Conservation (phyloP, 2,888 invertebrate species). For the Pseudeuparius sepicola region DNA sequence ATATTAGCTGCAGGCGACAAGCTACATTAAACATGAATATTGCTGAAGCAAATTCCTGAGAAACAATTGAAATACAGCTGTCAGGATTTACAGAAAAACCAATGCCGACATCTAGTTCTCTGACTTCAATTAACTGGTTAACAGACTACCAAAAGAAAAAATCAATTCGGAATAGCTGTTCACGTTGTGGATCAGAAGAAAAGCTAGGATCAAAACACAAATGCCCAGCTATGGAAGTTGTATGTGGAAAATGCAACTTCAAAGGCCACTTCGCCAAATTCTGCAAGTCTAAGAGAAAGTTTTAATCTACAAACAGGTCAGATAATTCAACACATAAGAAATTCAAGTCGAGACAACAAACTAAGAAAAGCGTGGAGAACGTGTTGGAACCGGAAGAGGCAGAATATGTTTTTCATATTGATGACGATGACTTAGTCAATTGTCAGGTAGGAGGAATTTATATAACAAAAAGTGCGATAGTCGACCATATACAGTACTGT, state of each 20-base stretch:
- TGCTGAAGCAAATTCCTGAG: constrained; percentile 19
- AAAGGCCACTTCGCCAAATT: constrained; percentile 22
- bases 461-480: too few relatives aligned
- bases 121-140: constrained; percentile 7
- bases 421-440: constrained; percentile 11
- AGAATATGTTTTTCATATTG: constrained; percentile 16
- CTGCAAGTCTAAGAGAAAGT: constrained; percentile 16
- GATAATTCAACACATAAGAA: constrained; percentile 1
- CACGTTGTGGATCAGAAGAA: too few relatives aligned
- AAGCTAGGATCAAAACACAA: too few relatives aligned
- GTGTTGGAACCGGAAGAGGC: constrained; percentile 1
- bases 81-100: constrained; percentile 12
- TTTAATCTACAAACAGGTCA: neutral
- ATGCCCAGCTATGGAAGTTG: too few relatives aligned
- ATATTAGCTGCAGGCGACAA: constrained; percentile 16
- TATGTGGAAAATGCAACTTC: too few relatives aligned
- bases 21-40: constrained; percentile 19
- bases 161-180: too few relatives aligned
- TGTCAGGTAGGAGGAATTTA: constrained; percentile 20
- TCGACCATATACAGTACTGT: too few relatives aligned
- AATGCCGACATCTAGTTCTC: too few relatives aligned
- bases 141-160: too few relatives aligned
- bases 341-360: too few relatives aligned
- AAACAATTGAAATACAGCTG: constrained; percentile 19
- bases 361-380: neutral